phyloP scores from a whole-genome alignment of 1,140 invertebrate genomes.

The Diprion similis region DNA sequence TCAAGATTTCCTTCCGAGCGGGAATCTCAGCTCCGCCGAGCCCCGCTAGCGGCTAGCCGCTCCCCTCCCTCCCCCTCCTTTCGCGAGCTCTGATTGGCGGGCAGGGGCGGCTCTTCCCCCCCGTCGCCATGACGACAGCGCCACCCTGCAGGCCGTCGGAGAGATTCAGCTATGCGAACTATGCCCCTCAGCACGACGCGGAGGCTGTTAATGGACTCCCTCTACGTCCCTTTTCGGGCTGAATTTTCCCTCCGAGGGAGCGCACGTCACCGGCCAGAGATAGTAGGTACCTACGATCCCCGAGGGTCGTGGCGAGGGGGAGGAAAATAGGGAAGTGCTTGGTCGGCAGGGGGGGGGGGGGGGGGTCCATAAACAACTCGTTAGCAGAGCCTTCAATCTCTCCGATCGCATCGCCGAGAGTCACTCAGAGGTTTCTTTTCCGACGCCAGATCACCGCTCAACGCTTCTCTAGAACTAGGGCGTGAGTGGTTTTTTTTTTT shows the following conservation, averaged over 20 bases:
- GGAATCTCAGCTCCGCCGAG: not conserved
- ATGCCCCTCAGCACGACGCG: not conserved
- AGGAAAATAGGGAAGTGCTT: not conserved
- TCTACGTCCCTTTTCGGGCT: not conserved
- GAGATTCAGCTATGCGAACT: constrained; percentile 4
- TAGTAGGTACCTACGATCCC: constrained; percentile 2
- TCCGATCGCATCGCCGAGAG: constrained; percentile 1
- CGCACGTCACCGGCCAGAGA: constrained; percentile 8
- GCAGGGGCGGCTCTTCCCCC: constrained; percentile 45
- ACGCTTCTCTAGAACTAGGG: no score
- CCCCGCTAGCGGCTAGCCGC: not conserved
- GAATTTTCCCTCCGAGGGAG: not conserved
- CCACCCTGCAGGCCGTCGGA: constrained; percentile 57
- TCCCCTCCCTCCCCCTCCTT: constrained; percentile 23
- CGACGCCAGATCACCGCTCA: not conserved
- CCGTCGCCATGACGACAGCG: constrained; percentile 65
- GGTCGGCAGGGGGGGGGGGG: no score
- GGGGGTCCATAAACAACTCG: not conserved
- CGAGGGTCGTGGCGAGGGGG: not conserved
- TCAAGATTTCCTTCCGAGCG: constrained; percentile 3
- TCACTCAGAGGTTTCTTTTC: not conserved
- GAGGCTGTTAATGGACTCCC: constrained; percentile 6
- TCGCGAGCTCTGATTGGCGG: constrained; percentile 31
- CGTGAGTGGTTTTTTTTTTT: no score
- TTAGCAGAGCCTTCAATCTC: constrained; percentile 3